Base-by-base conservation (phyloP, 2,888 invertebrate genomes). In the Drosophila barbarae region DNA sequence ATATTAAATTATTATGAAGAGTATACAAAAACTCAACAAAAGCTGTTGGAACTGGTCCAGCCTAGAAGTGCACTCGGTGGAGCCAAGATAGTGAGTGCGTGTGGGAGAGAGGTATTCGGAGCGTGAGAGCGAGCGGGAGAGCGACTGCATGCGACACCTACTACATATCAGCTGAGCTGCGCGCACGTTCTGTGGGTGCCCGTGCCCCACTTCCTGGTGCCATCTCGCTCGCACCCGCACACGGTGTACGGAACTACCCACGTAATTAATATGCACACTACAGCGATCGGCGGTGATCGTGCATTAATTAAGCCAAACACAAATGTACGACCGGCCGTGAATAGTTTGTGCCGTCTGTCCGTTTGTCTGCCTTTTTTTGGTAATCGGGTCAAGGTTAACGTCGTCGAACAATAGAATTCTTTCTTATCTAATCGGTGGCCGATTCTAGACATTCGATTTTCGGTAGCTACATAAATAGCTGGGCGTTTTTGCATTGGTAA, bases 401-500 rank as follows among this genome's bases (percentile, higher is more conserved):
- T 13, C 21, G 21, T 18, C n/a, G 10, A 42, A 44, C 51, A 32
- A 30, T 26, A 58, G 23, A 63, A 18, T 30, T n/a, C n/a, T 1
- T 21, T 50, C 50, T 32, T 51, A 63, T 60, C 60, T 63, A 63
- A 63, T 60, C 60, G 36, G 28, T n/a, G 5, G 36, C 53, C 41
- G 32, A 53, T 57, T 50, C 35, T 50, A 23, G 23, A 23, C 34
- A 12, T 47, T 35, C 32, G 58, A 41, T 61, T 53, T 49, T n/a
- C 5, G 21, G 56, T 46, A 46, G 44, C 44, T 10, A 3, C 7
- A 28, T 15, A 3, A 12, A 28, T 15, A 9, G 36, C 18, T 28
- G 13, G 38, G 2, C 23, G 21, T 35, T 41, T 35, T 41, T 46
- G 23, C 32, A n/a, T 39, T 73, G 88, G 92, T 95, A 94, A 95